Base-by-base conservation (phyloP, 2,888 invertebrate species). In the Xylota segnis region DNA sequence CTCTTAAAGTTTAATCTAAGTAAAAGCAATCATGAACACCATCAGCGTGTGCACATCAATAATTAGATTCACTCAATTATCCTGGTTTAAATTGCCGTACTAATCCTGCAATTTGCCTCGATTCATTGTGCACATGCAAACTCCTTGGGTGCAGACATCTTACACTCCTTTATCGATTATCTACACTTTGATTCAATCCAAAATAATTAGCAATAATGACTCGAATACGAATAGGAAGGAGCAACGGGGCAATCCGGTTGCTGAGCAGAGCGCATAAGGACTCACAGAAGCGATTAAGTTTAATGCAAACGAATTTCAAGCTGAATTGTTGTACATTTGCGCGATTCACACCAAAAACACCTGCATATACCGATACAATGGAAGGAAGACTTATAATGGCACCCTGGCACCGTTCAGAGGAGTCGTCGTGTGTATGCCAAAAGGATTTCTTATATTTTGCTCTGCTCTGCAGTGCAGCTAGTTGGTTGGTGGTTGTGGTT, bases 171-270 rank as follows among this genome's bases (percentile, higher is more conserved):
- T 56, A 70, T 63, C 74, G 78, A 78, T 74, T 83, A 68, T 78
- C 78, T 74, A 43, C 74, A 74, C 74, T 68, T 68, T 50, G 78
- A 78, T 72, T 78, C 63, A 83, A 83, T 78, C 68, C 78, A 50
- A 78, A 74, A 83, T 83, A 83, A 83, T 83, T 78, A 74, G 63
- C 50, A 70, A 68, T 70, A 83, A 78, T 74, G 74, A 83, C 34
- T 68, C 61, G 68, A 58, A 45, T 37, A 32, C 6, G 32, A 32
- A 23, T 23, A 32, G 37, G 68, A 47, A 34, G 50, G 6, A 58
- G 2, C 16, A 47, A 23, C 14, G 23, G 16, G 32, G 9, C 29
- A 50, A 32, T 65, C 50, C 18, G 59, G 18, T 37, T 1, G 4
- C 3, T 9, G n/a, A 23, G 5, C n/a, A 23, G 40, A 29, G 27